Evolutionary conservation across 2,888 invertebrate species (phyloP).

Genomic region (Aspidiotus rigidus): DNA sequence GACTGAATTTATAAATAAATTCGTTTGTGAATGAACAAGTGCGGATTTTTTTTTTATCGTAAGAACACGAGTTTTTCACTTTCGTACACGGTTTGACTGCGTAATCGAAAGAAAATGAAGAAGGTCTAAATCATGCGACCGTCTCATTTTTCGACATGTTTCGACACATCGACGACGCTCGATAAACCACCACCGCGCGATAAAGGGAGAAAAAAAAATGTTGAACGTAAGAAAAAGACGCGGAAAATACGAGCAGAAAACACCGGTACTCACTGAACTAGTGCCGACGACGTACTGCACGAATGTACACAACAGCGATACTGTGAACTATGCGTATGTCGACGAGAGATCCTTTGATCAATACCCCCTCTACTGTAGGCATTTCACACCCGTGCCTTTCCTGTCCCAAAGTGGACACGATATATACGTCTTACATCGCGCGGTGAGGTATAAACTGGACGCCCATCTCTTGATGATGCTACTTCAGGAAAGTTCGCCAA

Average conservation of each 20-base stretch:
- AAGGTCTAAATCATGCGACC: no score
- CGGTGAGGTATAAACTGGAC: conserved; percentile 25
- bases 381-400: conserved; percentile 29
- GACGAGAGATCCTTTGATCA: conserved; percentile 30
- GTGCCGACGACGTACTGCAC: neutral
- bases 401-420: conserved; percentile 12
- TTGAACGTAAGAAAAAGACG: neutral
- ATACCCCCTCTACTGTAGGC: conserved; percentile 31
- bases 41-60: no score
- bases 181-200: neutral
- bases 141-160: conserved; percentile 11
- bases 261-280: neutral
- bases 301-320: conserved; percentile 8
- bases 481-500: conserved; percentile 28
- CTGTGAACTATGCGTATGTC: neutral
- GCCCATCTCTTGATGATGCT: conserved; percentile 24
- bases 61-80: no score
- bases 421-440: neutral
- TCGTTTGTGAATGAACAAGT: no score
- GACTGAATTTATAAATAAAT: no score
- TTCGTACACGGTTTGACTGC: no score
- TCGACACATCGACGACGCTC: conserved; percentile 17
- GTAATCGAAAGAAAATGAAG: no score
- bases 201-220: conserved; percentile 3
- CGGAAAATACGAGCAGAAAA: neutral